Conservation (phyloP, 2,888 invertebrate genomes). For the Agapostemon virescens region DNA sequence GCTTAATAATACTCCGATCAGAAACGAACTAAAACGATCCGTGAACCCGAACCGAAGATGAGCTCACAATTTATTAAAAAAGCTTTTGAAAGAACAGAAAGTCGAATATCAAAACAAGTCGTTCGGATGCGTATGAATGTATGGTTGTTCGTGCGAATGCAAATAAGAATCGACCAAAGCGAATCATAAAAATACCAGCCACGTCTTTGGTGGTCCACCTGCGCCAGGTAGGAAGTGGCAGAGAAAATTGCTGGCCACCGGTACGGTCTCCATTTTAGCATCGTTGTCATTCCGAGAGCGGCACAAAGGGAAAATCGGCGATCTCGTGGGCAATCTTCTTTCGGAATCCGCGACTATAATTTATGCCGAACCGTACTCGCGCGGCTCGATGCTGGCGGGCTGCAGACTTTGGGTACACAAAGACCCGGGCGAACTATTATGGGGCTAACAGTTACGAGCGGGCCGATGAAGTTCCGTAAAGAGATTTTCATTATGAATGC, state of each 20-base stretch:
- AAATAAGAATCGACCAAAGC: not conserved
- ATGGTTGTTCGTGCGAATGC: not conserved
- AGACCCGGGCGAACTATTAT: constrained; percentile 54
- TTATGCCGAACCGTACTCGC: constrained; percentile 47
- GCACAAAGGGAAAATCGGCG: constrained; percentile 40
- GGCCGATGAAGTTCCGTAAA: constrained; percentile 65
- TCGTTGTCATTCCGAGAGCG: constrained; percentile 31
- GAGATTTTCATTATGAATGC: constrained; percentile 73
- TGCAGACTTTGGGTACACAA: constrained; percentile 57
- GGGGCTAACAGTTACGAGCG: constrained; percentile 42
- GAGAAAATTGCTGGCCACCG: not conserved
- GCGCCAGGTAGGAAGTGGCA: not conserved
- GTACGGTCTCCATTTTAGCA: constrained; percentile 7
- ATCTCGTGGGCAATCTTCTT: constrained; percentile 52
- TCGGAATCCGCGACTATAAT: constrained; percentile 58
- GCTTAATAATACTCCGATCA: not conserved
- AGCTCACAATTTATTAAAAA: not conserved
- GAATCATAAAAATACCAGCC: not conserved
- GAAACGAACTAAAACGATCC: not conserved
- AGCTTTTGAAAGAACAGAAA: not conserved
- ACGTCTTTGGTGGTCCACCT: not conserved
- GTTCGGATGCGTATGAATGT: not conserved
- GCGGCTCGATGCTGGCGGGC: constrained; percentile 33
- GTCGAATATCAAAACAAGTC: not conserved
- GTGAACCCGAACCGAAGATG: not conserved